A percentile compares a stretch with the other conserved stretches of the same genome.
These are phyloP conservation scores for Bujurquina vittata DNA, from an alignment of 2,113 vertebrate species.

Conservation along the genomic window DNA sequence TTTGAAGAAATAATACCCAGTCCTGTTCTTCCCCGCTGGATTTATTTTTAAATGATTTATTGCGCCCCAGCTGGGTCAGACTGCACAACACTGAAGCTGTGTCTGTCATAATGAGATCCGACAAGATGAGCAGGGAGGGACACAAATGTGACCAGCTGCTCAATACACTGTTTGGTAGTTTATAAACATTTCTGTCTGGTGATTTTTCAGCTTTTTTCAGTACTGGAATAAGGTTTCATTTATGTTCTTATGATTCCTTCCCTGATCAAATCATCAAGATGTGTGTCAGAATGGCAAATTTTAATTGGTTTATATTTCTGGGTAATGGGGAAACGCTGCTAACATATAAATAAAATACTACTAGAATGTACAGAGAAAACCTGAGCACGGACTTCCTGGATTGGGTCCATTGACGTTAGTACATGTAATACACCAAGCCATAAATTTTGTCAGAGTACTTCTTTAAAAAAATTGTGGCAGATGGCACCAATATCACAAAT, in stretches of 20 bases:
- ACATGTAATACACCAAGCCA: too few relatives aligned
- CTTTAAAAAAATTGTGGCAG: too few relatives aligned
- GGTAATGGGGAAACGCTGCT: neutral
- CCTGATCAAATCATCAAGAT: neutral
- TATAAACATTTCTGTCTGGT: neutral
- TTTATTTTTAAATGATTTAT: constrained; percentile 19
- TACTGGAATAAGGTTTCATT: too few relatives aligned
- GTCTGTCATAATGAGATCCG: constrained; percentile 30
- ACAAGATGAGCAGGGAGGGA: neutral
- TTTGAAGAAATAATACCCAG: constrained; percentile 28
- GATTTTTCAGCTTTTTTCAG: neutral
- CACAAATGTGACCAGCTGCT: neutral
- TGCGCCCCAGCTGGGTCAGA: constrained; percentile 39
- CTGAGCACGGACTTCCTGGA: neutral
- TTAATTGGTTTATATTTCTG: neutral
- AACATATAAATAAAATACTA: neutral
- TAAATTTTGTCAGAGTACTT: too few relatives aligned
- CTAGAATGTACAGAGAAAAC: neutral
- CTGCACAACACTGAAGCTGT: constrained; percentile 31
- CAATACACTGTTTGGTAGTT: neutral
- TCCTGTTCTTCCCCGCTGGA: constrained; percentile 6
- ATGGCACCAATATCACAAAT: too few relatives aligned
- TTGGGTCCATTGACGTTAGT: neutral
- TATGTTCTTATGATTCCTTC: neutral
- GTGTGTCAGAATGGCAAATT: neutral